phyloP scores from a whole-genome alignment of 2,797 vertebrate genomes.

The Acanthopagrus latus region DNA sequence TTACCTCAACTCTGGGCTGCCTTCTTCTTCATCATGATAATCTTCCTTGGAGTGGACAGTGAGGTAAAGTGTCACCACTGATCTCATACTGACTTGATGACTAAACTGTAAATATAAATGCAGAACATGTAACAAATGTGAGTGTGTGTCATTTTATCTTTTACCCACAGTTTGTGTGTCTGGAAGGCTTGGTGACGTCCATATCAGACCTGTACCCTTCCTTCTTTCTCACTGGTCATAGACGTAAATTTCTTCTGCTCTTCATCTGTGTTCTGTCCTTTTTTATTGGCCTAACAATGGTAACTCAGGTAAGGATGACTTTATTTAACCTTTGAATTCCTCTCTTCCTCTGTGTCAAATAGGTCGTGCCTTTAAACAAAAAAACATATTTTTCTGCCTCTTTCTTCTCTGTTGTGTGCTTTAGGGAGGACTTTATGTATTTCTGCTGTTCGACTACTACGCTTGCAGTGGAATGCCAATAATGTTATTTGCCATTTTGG shows the following conservation, averaged over 20 bases:
- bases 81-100: too few species aligned
- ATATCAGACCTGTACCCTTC: constrained; percentile 89
- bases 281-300: constrained; percentile 86
- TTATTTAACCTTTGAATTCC: neutral
- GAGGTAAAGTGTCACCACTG: constrained; percentile 78
- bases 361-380: neutral
- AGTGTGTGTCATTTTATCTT: neutral
- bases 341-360: neutral
- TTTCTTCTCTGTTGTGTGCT: neutral
- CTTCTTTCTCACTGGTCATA: constrained; percentile 84
- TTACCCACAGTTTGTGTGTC: constrained; percentile 75
- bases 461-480: constrained; percentile 71
- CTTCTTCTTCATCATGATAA: constrained; percentile 93
- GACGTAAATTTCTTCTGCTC: constrained; percentile 89
- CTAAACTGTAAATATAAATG: too few species aligned
- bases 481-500: constrained; percentile 27
- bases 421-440: constrained; percentile 58
- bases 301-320: constrained; percentile 50
- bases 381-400: neutral
- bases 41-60: constrained; percentile 92
- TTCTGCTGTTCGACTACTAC: constrained; percentile 71
- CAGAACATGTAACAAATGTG: too few species aligned
- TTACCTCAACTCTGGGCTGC: constrained; percentile 92
- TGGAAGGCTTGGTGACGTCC: constrained; percentile 90
- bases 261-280: constrained; percentile 81